phyloP scores from a whole-genome alignment of 1,140 invertebrate species.

The Drosophila equinoxialis region DNA sequence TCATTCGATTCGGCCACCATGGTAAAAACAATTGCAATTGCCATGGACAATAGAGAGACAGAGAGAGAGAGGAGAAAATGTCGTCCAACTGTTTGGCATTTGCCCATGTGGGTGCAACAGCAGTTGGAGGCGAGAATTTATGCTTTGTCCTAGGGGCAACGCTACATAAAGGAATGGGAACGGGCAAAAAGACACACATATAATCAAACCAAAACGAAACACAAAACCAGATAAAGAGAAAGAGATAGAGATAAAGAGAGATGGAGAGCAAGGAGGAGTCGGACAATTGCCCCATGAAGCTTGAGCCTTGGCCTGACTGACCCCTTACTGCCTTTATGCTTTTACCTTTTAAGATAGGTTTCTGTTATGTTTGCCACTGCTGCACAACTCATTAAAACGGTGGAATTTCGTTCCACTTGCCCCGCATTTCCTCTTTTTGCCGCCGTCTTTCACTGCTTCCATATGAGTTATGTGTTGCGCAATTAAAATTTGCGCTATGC shows the following conservation, averaged over 20 bases:
- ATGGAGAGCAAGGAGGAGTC: slow-evolving; percentile 15
- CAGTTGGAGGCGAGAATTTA: slow-evolving; percentile 45
- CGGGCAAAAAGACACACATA: slow-evolving; percentile 46
- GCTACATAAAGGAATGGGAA: slow-evolving; percentile 20
- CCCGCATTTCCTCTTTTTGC: slow-evolving; percentile 14
- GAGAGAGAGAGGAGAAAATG: slow-evolving; percentile 4
- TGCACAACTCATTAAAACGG: slow-evolving; percentile 48
- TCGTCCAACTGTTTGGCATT: slow-evolving; percentile 1
- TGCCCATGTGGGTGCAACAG: slow-evolving; percentile 39
- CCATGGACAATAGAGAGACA: slow-evolving; percentile 29
- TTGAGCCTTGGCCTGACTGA: not conserved
- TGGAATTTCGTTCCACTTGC: slow-evolving; percentile 16
- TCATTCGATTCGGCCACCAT: slow-evolving; percentile 57
- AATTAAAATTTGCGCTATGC: slow-evolving; percentile 80
- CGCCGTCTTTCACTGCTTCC: not conserved
- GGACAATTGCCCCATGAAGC: slow-evolving; percentile 40
- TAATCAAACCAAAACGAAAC: slow-evolving; percentile 39
- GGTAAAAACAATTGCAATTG: slow-evolving; percentile 70
- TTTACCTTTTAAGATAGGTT: slow-evolving; percentile 8
- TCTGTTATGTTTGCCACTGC: slow-evolving; percentile 17
- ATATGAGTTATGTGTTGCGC: slow-evolving; percentile 77
- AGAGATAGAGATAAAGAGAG: not conserved
- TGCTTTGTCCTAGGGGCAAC: slow-evolving; percentile 43
- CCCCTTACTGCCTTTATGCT: slow-evolving; percentile 27
- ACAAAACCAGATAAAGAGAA: not conserved